Percentiles rank a stretch among this genome's conserved stretches.
Conservation (phyloP, 2,113 vertebrate species). For the Bagarius yarrelli region DNA sequence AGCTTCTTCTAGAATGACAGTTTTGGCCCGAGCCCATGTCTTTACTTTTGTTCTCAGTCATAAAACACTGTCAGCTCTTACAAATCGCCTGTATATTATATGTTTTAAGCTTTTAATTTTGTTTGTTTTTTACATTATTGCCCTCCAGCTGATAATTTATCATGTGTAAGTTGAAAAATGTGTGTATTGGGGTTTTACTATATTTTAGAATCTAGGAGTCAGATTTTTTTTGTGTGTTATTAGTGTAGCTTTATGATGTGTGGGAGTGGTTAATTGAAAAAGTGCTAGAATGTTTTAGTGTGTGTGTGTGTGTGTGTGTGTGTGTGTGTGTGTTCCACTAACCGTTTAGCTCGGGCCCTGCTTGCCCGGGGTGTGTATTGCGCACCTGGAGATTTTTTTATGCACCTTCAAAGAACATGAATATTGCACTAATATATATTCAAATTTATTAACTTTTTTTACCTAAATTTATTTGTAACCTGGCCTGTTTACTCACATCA, state of each 20-base stretch:
- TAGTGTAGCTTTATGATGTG: conserved; percentile 30
- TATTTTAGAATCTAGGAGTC: not conserved
- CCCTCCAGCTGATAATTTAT: not conserved
- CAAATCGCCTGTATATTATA: not conserved
- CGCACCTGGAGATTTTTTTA: conserved; percentile 46
- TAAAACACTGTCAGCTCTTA: not conserved
- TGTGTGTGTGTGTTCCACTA: conserved; percentile 33
- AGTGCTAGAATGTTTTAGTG: conserved; percentile 12
- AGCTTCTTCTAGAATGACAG: conserved; percentile 30
- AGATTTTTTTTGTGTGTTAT: not conserved
- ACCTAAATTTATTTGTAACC: not conserved
- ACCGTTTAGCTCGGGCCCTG: conserved; percentile 20
- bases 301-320: conserved; percentile 34
- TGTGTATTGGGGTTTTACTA: not conserved
- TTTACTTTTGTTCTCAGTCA: conserved; percentile 28
- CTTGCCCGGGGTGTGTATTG: conserved; percentile 34
- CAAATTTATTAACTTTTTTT: not conserved
- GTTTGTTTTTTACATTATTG: not conserved
- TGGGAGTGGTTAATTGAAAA: conserved; percentile 48
- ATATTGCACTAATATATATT: not conserved
- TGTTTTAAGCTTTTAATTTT: not conserved
- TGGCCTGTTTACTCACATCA: not conserved
- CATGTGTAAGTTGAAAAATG: not conserved
- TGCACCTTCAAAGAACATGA: conserved; percentile 2
- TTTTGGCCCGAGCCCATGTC: conserved; percentile 12